Conservation (phyloP, 2,888 invertebrate genomes). For the Frankliniella intonsa region DNA sequence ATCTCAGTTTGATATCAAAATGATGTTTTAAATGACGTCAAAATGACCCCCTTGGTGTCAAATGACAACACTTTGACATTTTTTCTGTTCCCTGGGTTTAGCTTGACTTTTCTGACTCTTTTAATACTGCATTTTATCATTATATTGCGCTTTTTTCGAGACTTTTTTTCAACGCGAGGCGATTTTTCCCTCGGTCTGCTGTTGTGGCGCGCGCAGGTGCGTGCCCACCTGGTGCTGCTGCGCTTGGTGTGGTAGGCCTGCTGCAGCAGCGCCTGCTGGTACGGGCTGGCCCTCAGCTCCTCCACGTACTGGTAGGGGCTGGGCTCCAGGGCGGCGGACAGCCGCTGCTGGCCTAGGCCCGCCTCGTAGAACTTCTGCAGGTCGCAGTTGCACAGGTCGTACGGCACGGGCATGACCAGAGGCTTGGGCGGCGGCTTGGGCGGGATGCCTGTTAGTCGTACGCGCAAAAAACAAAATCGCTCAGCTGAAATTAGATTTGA, state of each 20-base stretch:
- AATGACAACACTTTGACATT: no score
- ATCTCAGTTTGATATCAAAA: no score
- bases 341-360: neutral
- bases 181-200: no score
- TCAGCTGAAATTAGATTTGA: no score
- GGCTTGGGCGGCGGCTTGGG: conserved; percentile 6
- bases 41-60: no score
- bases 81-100: no score
- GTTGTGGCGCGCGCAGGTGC: no score
- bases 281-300: conserved; percentile 11
- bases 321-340: neutral
- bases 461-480: neutral
- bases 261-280: conserved; percentile 13
- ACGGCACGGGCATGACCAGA: neutral
- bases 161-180: no score
- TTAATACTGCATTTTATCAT: no score
- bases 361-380: conserved; percentile 4
- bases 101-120: no score
- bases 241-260: neutral
- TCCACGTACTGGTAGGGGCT: conserved; percentile 22
- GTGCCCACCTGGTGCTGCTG: neutral
- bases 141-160: no score
- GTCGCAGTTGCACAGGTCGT: conserved; percentile 16
- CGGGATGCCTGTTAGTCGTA: neutral
- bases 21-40: no score